A percentile compares a stretch with the other conserved stretches of the same genome.
These are phyloP conservation scores for Microcebus jonahi DNA, from an alignment of 2,113 vertebrate genomes.

Conservation along the genomic window DNA sequence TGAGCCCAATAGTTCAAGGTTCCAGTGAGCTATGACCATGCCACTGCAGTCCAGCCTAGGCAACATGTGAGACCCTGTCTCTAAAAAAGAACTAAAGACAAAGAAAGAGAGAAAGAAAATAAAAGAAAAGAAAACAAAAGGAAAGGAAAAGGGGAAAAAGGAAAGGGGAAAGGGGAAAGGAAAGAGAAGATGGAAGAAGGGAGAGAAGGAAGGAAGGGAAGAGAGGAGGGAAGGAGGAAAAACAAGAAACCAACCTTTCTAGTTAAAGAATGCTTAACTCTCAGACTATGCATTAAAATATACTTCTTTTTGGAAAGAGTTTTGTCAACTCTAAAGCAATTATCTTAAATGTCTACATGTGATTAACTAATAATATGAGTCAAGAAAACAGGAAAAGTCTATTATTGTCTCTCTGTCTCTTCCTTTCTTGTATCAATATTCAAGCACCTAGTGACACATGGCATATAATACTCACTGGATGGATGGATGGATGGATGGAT, in stretches of 20 bases:
- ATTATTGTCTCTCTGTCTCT: neutral
- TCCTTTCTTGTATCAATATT: neutral
- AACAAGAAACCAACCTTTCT: neutral
- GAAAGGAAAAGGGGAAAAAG: rapidly evolving
- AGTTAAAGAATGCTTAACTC: neutral
- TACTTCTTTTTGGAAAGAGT: neutral
- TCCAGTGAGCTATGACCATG: too few species aligned
- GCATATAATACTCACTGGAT: neutral
- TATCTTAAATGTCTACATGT: neutral
- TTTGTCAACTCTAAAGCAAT: conserved; percentile 28
- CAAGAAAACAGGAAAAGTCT: neutral
- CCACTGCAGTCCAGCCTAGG: too few species aligned
- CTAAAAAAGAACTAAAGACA: neutral
- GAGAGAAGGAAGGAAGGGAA: neutral
- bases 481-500: neutral
- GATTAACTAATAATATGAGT: neutral
- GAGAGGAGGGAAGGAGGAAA: neutral
- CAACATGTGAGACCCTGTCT: too few species aligned
- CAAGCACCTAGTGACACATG: neutral
- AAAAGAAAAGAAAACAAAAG: neutral
- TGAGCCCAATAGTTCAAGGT: too few species aligned
- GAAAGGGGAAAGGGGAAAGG: neutral
- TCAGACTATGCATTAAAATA: neutral
- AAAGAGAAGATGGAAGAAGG: neutral
- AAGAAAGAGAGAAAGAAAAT: neutral